A percentile compares a stretch with the other conserved stretches of the same genome.
Evolutionary conservation across 2,113 vertebrate genomes (phyloP).

Genomic region (Panthera uncia): DNA sequence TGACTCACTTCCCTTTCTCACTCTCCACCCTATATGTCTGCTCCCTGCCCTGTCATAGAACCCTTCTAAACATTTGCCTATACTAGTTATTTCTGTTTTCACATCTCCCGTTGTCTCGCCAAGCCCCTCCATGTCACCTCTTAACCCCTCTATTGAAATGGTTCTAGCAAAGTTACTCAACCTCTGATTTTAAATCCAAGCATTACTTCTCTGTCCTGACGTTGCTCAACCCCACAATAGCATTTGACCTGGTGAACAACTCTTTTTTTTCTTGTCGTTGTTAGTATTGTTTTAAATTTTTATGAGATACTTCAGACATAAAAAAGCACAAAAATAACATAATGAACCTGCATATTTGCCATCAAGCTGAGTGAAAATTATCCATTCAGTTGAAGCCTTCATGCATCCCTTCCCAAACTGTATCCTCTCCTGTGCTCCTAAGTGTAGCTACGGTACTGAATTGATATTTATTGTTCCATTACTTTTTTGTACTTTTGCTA

Average conservation of each 20-base stretch:
- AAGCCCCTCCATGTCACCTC: background rate
- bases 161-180: background rate
- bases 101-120: background rate
- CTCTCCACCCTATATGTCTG: background rate
- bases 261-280: background rate
- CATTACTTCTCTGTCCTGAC: constrained; percentile 10
- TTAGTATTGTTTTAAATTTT: background rate
- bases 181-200: background rate
- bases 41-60: background rate
- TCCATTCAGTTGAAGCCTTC: background rate
- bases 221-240: background rate
- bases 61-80: background rate
- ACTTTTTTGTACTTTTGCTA: background rate
- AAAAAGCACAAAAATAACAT: background rate
- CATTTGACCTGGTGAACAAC: background rate
- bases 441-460: background rate
- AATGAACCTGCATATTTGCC: background rate
- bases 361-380: background rate
- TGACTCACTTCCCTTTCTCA: background rate
- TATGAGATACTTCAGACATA: background rate
- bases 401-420: background rate
- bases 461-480: background rate
- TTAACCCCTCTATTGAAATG: background rate
- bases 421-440: background rate
- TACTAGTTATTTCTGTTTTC: background rate